A percentile compares a stretch with the other conserved stretches of the same genome.
Conservation (phyloP, 2,888 invertebrate genomes). For the Rugalucina vietnamica region DNA sequence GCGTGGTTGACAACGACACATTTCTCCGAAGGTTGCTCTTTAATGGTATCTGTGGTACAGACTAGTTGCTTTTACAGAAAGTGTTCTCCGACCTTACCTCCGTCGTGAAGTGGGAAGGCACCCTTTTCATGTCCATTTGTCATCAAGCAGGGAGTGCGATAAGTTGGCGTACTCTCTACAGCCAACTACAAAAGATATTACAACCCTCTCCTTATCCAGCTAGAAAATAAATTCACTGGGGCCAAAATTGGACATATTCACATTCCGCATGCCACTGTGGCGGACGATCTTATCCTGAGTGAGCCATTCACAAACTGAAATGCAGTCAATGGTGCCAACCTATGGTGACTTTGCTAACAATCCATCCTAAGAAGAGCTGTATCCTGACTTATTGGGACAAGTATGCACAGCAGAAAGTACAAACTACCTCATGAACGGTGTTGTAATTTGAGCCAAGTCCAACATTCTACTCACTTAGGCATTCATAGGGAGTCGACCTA, state of each 20-base stretch:
- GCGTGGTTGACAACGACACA: too few relatives aligned
- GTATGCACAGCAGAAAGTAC: too few relatives aligned
- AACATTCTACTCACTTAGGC: neutral
- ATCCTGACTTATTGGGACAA: too few relatives aligned
- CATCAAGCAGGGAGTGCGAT: neutral
- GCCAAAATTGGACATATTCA: too few relatives aligned
- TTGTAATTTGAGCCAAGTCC: too few relatives aligned
- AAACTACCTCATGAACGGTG: too few relatives aligned
- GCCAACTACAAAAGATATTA: neutral
- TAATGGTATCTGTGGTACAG: neutral
- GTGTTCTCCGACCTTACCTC: too few relatives aligned
- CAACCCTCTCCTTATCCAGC: too few relatives aligned
- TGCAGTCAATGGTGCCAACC: neutral
- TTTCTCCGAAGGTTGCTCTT: neutral
- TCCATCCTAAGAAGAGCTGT: neutral
- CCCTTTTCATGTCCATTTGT: too few relatives aligned
- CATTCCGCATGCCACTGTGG: too few relatives aligned
- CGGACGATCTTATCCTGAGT: neutral
- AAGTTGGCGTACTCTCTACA: neutral
- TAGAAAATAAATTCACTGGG: too few relatives aligned
- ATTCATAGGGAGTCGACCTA: neutral
- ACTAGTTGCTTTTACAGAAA: neutral
- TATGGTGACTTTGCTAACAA: neutral
- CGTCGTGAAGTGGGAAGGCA: too few relatives aligned
- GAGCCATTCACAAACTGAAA: neutral